phyloP scores from a whole-genome alignment of 2,113 vertebrate genomes.

The Neomonachus schauinslandi region DNA sequence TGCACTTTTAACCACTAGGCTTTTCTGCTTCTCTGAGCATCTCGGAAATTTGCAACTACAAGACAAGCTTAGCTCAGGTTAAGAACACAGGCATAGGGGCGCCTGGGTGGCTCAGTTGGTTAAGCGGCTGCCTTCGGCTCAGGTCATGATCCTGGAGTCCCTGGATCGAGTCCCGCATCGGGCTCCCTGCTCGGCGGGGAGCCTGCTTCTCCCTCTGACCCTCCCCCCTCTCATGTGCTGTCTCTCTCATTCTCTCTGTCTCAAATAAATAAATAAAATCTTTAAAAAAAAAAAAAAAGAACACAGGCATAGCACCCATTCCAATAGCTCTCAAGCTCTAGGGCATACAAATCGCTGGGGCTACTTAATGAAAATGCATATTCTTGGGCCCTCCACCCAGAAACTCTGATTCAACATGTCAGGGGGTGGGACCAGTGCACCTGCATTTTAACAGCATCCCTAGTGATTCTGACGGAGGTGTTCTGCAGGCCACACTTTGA shows the following conservation, averaged over 20 bases:
- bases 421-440: background rate
- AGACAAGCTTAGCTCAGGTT: background rate
- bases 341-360: background rate
- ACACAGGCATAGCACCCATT: background rate
- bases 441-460: background rate
- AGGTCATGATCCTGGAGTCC: no score
- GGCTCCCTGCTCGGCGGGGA: no score
- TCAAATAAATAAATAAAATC: no score
- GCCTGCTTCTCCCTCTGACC: no score
- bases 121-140: no score
- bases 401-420: background rate
- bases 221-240: no score
- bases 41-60: background rate
- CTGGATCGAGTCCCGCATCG: no score
- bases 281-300: no score
- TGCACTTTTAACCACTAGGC: background rate
- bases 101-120: no score
- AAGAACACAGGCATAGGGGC: background rate
- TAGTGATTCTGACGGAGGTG: background rate
- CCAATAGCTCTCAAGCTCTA: background rate
- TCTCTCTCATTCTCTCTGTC: no score
- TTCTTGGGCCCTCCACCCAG: background rate
- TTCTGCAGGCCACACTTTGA: background rate
- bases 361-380: background rate
- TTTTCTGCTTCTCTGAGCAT: background rate